Evolutionary conservation across 2,888 invertebrate species (phyloP).

Genomic region (Aplocera efformata): DNA sequence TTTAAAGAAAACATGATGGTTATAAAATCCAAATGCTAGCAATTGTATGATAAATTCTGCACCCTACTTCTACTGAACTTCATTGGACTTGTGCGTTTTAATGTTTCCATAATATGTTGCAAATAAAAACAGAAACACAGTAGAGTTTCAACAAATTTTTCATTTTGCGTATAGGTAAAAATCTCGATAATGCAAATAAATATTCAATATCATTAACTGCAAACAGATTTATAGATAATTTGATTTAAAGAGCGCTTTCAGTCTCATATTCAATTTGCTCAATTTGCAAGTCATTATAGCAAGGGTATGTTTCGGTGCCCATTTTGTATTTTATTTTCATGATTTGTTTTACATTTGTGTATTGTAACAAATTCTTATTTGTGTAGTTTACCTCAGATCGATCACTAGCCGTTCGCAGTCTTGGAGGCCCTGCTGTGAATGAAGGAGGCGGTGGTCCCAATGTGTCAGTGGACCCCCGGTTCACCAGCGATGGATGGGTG

Average conservation of each 20-base stretch:
- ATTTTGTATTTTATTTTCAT: background rate
- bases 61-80: too few relatives aligned
- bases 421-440: conserved; percentile 59
- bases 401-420: conserved; percentile 81
- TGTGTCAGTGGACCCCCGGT: conserved; percentile 73
- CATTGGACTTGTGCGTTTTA: too few relatives aligned
- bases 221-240: conserved; percentile 1
- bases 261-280: conserved; percentile 10
- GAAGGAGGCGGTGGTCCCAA: conserved; percentile 69
- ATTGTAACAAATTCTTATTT: background rate
- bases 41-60: too few relatives aligned
- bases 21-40: too few relatives aligned
- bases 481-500: conserved; percentile 83
- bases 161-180: too few relatives aligned
- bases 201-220: background rate
- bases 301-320: conserved; percentile 3
- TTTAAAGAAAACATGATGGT: too few relatives aligned
- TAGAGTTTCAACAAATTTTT: too few relatives aligned
- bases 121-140: too few relatives aligned
- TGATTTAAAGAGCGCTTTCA: conserved; percentile 10
- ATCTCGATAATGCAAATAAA: background rate
- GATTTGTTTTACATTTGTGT: background rate
- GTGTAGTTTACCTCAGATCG: conserved; percentile 71
- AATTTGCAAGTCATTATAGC: conserved; percentile 5
- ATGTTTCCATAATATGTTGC: too few relatives aligned